Percentiles rank a stretch among this genome's conserved stretches.
Evolutionary conservation across 2,888 invertebrate genomes (phyloP).

Genomic region (Mythimna loreyi): DNA sequence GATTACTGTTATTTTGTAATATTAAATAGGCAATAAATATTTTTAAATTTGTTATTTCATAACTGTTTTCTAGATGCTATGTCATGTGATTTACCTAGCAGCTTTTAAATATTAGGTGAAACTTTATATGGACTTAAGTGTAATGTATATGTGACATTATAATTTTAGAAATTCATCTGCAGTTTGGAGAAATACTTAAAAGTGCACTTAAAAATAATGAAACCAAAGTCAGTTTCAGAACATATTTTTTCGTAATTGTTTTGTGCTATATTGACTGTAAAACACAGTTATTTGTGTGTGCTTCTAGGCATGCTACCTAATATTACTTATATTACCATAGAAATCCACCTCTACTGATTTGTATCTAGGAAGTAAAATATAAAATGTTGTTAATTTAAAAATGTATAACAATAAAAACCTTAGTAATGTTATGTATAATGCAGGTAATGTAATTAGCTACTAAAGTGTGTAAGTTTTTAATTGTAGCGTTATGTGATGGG

Average conservation of each 20-base stretch:
- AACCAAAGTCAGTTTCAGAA: constrained; percentile 34
- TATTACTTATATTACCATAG: constrained; percentile 50
- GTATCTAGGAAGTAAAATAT: constrained; percentile 40
- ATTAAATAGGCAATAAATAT: constrained; percentile 76
- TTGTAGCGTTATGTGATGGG: constrained; percentile 43
- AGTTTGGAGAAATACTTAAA: constrained; percentile 45
- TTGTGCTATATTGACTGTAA: constrained; percentile 24
- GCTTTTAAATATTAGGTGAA: constrained; percentile 64
- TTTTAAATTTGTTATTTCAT: constrained; percentile 64
- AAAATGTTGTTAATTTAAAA: constrained; percentile 37
- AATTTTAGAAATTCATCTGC: constrained; percentile 46
- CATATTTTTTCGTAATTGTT: constrained; percentile 12
- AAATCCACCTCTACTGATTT: constrained; percentile 60
- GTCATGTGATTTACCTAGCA: constrained; percentile 73
- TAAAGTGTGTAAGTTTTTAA: constrained; percentile 46
- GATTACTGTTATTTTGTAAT: constrained; percentile 83
- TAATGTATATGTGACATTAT: constrained; percentile 43
- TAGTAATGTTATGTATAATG: constrained; percentile 43
- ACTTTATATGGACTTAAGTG: constrained; percentile 49
- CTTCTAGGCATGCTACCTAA: constrained; percentile 39
- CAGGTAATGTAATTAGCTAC: constrained; percentile 53
- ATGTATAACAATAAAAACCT: constrained; percentile 45
- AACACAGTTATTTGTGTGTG: constrained; percentile 34
- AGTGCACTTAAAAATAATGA: constrained; percentile 59
- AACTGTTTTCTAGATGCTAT: constrained; percentile 64